A percentile compares a stretch with the other conserved stretches of the same genome.
Conservation (phyloP, 2,113 vertebrate species). For the Sterrhoptilus dennistouni region DNA sequence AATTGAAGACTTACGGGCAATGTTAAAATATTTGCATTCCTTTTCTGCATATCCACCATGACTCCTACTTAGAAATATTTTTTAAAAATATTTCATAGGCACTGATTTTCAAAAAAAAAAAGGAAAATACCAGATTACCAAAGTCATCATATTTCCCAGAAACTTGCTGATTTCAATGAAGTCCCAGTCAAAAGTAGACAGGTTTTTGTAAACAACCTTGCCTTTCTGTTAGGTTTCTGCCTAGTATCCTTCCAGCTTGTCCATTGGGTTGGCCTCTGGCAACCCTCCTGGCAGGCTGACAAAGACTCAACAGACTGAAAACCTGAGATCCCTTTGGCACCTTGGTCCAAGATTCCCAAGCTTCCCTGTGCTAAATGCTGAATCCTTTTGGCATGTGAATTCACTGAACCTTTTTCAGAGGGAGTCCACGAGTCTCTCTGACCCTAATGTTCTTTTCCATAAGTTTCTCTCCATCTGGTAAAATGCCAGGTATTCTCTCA, state of each 20-base stretch:
- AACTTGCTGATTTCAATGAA: background rate
- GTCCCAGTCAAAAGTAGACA: background rate
- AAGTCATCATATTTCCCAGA: slow-evolving; percentile 7
- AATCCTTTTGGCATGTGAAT: background rate
- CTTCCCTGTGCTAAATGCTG: background rate
- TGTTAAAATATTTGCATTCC: background rate
- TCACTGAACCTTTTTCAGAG: background rate
- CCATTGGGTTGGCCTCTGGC: background rate
- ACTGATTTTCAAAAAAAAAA: background rate
- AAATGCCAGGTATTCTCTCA: background rate
- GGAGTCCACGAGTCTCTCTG: background rate
- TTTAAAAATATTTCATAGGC: background rate
- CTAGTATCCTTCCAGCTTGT: background rate
- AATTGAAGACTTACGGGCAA: background rate
- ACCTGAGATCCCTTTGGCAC: background rate
- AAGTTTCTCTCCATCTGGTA: background rate
- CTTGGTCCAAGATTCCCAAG: background rate
- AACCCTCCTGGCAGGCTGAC: background rate
- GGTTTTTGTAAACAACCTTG: background rate
- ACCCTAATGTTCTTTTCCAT: background rate
- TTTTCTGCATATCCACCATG: background rate
- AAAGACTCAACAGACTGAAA: background rate
- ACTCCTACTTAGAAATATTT: background rate
- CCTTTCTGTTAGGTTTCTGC: background rate
- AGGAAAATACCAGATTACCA: slow-evolving; percentile 3